Evolutionary conservation across 2,797 vertebrate species (phyloP), one percentile per base, ranked within the genome.

Genomic region (Rhyacichthys aspro): DNA sequence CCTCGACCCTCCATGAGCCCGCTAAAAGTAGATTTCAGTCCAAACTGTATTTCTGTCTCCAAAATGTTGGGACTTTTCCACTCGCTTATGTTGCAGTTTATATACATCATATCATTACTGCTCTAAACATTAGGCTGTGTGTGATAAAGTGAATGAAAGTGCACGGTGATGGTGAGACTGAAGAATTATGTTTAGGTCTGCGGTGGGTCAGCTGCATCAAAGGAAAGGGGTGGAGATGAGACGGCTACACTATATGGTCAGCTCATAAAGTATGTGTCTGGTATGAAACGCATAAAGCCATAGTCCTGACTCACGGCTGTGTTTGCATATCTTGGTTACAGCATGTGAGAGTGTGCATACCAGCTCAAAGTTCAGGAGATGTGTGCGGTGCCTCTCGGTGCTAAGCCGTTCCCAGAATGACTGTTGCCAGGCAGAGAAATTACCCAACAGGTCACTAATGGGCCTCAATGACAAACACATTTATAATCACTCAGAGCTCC

Each of bases 341-440:
- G 70, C 49, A 50, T 74, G 66, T 44, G 71, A 56, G 55, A 53
- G 57, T 67, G 78, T 43, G 58, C 64, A 78, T 87, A 82, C 82
- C 76, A 66, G 76, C 79, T 83, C 67, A 71, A 82, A 86, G 81
- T 88, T 86, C 87, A 88, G 72, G 70, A 64, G 77, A 83, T 73
- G 72, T 78, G 46, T 15, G 47, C 14, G 47, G 34, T 78, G 69
- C 72, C 65, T 57, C 58, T 15, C 36, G 11, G 57, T 70, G 62
- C 66, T 89, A 88, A 88, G 87, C 85, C 86, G 33, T 81, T 84
- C 81, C 76, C 77, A 82, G 76, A 89, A 89, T 75, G 84, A 80
- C 75, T 83, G 88, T 89, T 88, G 74, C 83, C 74, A 76, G 86
- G 88, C 88, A 88, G 81, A 86, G 72, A 77, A 80, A 82, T 82